Conservation (phyloP, 2,113 vertebrate species). For the Tragelaphus strepsiceros region DNA sequence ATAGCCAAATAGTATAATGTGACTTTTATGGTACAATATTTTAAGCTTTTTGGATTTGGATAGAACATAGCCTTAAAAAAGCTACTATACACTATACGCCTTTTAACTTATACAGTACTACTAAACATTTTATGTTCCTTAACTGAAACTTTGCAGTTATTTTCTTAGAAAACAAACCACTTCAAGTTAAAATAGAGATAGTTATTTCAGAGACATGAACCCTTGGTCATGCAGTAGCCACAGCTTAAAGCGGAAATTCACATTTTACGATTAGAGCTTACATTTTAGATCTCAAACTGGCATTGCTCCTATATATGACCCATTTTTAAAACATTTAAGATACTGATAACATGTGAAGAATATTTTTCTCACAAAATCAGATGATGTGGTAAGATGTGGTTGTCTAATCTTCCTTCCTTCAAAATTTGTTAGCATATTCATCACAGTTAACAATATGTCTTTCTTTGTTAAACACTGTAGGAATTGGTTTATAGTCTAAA, state of each 20-base stretch:
- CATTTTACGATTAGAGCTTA: neutral
- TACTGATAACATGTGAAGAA: neutral
- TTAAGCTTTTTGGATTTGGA: conserved; percentile 1
- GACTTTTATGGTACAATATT: conserved; percentile 12
- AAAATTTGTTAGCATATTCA: conserved; percentile 14
- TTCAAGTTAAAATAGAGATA: conserved; percentile 27
- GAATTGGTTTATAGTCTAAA: conserved; percentile 39
- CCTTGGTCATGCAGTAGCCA: neutral
- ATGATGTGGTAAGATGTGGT: neutral
- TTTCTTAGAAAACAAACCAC: neutral
- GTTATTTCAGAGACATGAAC: neutral
- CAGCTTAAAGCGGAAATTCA: neutral
- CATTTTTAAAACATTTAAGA: neutral
- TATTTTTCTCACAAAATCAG: conserved; percentile 33
- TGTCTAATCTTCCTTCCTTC: neutral
- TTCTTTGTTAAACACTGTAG: conserved; percentile 47
- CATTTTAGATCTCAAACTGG: neutral
- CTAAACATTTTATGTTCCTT: conserved; percentile 5
- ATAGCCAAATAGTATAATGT: conserved; percentile 18
- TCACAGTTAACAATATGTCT: conserved; percentile 13
- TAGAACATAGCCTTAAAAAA: neutral
- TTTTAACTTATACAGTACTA: conserved; percentile 6
- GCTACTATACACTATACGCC: neutral
- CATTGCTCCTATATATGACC: neutral
- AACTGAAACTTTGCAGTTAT: neutral